Conservation (phyloP, 2,113 vertebrate species). For the Arenaria interpres region DNA sequence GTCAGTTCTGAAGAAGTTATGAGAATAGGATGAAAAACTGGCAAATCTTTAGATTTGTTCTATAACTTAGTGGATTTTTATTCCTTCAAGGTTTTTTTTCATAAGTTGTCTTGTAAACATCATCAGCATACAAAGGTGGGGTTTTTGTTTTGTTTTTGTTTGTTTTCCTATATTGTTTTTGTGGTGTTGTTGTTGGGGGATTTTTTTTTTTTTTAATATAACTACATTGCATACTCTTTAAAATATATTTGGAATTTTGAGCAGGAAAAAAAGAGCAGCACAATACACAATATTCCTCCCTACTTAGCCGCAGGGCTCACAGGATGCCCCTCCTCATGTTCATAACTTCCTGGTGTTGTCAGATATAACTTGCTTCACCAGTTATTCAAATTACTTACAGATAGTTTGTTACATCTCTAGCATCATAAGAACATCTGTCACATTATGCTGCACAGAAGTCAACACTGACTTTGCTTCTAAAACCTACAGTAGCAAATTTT, state of each 20-base stretch:
- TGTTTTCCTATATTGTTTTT: background rate
- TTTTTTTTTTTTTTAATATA: background rate
- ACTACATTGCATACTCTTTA: background rate
- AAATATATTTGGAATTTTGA: background rate
- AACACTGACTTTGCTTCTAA: background rate
- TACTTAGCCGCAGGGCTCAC: background rate
- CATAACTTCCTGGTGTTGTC: background rate
- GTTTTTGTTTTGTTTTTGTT: background rate
- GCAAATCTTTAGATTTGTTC: background rate
- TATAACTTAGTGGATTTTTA: background rate
- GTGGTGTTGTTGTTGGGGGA: no score
- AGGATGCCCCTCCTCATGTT: background rate
- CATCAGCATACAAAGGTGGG: background rate
- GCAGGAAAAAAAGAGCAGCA: background rate
- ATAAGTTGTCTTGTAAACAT: background rate
- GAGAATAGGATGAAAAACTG: background rate
- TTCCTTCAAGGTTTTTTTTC: background rate
- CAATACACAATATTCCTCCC: background rate
- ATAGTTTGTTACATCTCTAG: constrained; percentile 30
- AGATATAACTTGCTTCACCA: constrained; percentile 54
- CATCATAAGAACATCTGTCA: constrained; percentile 57
- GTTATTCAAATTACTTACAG: constrained; percentile 58
- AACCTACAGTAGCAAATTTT: background rate
- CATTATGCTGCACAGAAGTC: background rate
- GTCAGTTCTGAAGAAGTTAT: background rate